phyloP scores from a whole-genome alignment of 2,797 vertebrate genomes.

The Urosaurus nigricauda region DNA sequence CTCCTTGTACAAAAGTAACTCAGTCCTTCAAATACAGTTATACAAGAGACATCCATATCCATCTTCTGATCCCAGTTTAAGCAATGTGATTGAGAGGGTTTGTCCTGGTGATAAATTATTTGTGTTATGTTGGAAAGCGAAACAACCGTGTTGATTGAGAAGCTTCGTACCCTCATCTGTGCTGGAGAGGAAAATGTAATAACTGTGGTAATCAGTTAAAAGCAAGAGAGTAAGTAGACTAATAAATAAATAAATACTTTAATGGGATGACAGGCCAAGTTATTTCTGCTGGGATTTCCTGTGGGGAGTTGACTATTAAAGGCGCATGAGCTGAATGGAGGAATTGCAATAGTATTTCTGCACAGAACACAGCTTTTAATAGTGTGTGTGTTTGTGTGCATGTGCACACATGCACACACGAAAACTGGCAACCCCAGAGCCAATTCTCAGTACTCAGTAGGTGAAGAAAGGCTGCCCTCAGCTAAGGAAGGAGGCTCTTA shows the following conservation, averaged over 20 bases:
- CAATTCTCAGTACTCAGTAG: background rate
- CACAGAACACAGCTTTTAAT: background rate
- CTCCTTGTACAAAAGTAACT: background rate
- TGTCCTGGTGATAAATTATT: conserved; percentile 18
- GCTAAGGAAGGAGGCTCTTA: background rate
- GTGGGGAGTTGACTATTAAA: background rate
- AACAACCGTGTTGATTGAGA: background rate
- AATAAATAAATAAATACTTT: conserved; percentile 28
- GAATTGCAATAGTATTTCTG: background rate
- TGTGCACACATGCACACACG: too few species aligned
- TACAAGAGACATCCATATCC: background rate
- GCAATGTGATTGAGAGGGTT: conserved; percentile 5
- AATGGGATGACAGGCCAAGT: conserved; percentile 23
- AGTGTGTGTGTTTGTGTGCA: too few species aligned
- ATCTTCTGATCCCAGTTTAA: conserved; percentile 9
- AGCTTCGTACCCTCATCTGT: background rate
- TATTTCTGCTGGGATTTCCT: conserved; percentile 15
- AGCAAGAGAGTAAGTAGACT: conserved; percentile 21
- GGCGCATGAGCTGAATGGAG: background rate
- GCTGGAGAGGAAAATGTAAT: conserved; percentile 26
- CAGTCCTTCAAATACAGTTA: background rate
- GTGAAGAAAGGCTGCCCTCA: background rate
- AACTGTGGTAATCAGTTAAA: conserved; percentile 30
- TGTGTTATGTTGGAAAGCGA: conserved; percentile 15
- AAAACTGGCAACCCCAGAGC: background rate